Percentiles rank a stretch among this genome's conserved stretches.
Conservation (phyloP, 1,140 invertebrate genomes). For the Drosophila erecta region DNA sequence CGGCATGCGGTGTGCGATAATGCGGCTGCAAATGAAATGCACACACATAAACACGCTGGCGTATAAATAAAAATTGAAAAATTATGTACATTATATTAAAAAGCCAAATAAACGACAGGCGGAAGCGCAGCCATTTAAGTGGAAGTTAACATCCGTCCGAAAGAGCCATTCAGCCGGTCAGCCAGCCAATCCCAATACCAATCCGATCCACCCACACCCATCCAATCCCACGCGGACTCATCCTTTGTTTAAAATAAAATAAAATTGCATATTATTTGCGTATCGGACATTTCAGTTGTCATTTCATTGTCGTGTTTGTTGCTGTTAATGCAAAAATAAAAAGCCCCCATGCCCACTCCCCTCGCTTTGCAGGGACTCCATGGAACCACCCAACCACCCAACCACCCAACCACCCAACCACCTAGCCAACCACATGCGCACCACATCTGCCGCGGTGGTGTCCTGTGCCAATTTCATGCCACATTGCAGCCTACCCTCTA, state of each 20-base stretch:
- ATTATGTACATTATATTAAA: conserved; percentile 83
- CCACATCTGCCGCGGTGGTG: conserved; percentile 11
- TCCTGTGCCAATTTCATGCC: conserved; percentile 61
- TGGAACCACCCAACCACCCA: conserved; percentile 4
- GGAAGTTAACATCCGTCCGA: conserved; percentile 84
- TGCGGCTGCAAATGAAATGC: conserved; percentile 76
- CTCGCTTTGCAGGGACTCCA: background rate
- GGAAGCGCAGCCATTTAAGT: conserved; percentile 84
- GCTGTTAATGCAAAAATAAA: conserved; percentile 83
- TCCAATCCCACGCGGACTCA: background rate
- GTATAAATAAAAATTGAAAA: conserved; percentile 82
- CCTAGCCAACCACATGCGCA: conserved; percentile 34
- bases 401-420: conserved; percentile 1
- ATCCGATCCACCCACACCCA: background rate
- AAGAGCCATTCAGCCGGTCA: conserved; percentile 49
- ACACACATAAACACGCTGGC: conserved; percentile 56
- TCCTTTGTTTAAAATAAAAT: conserved; percentile 70
- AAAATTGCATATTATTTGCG: conserved; percentile 83
- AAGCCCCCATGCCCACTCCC: conserved; percentile 46
- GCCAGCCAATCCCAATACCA: background rate
- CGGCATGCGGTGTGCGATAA: conserved; percentile 45
- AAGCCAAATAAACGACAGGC: conserved; percentile 81
- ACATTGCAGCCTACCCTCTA: conserved; percentile 48
- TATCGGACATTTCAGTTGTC: conserved; percentile 83
- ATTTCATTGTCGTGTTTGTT: conserved; percentile 83